A percentile compares a stretch with the other conserved stretches of the same genome.
phyloP scores from a whole-genome alignment of 2,888 invertebrate genomes.

The Aleiodes alternator region DNA sequence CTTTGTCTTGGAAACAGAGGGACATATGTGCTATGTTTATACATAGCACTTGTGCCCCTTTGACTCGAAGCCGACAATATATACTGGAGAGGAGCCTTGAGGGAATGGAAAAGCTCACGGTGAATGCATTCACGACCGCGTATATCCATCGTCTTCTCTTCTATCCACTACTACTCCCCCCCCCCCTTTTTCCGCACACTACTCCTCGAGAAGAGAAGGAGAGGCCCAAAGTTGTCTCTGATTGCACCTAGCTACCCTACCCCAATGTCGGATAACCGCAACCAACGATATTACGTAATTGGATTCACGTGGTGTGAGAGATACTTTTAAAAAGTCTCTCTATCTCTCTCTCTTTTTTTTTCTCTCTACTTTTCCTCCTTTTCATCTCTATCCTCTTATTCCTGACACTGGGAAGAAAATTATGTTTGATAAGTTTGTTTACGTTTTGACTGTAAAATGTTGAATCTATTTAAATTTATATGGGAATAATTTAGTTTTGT shows the following conservation, averaged over 20 bases:
- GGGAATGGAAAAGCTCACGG: conserved; percentile 24
- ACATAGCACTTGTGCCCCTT: too few species aligned
- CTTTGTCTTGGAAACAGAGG: not conserved
- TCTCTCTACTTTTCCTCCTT: not conserved
- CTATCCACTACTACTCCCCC: too few species aligned
- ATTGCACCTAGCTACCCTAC: conserved; percentile 24
- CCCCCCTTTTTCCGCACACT: not conserved
- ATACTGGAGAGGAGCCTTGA: not conserved
- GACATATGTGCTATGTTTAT: too few species aligned
- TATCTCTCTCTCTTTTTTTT: conserved; percentile 31
- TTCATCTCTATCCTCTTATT: conserved; percentile 50
- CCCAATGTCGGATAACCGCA: conserved; percentile 58
- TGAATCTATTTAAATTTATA: too few species aligned
- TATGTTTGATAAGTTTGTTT: too few species aligned
- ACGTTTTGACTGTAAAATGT: too few species aligned
- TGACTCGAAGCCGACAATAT: too few species aligned
- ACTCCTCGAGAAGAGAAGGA: conserved; percentile 23
- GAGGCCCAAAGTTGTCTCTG: conserved; percentile 39
- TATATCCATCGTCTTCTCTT: conserved; percentile 39
- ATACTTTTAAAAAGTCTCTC: conserved; percentile 62
- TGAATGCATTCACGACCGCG: conserved; percentile 42
- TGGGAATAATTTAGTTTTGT: too few species aligned
- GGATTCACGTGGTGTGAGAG: conserved; percentile 63
- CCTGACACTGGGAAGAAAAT: too few species aligned
- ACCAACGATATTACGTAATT: conserved; percentile 68